A percentile compares a stretch with the other conserved stretches of the same genome.
Conservation (phyloP, 2,113 vertebrate species). For the Eulemur rufifrons region DNA sequence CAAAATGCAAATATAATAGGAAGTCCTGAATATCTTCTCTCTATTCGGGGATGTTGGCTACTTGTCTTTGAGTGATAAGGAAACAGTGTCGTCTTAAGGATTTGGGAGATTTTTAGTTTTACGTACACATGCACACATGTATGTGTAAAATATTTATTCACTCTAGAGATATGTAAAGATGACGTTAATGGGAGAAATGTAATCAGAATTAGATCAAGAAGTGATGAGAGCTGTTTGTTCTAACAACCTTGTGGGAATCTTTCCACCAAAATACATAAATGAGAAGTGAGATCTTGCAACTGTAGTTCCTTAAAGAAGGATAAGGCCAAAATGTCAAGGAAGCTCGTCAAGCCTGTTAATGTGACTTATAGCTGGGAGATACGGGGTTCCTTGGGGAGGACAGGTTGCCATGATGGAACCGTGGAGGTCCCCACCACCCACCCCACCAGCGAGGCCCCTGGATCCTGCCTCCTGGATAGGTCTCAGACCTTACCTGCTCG, state of each 20-base stretch:
- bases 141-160: neutral
- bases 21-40: neutral
- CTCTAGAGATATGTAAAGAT: neutral
- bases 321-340: neutral
- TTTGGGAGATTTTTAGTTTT: neutral
- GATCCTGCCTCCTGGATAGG: fast-evolving
- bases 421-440: neutral
- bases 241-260: no score
- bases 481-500: neutral
- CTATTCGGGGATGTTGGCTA: no score
- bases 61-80: neutral
- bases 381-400: neutral
- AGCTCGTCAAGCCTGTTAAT: neutral
- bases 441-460: neutral
- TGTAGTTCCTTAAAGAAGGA: neutral
- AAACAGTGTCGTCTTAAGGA: neutral
- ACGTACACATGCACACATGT: fast-evolving
- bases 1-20: neutral
- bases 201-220: neutral
- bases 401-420: no score
- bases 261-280: neutral
- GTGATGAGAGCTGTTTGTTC: neutral
- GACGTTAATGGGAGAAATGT: neutral
- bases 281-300: neutral
- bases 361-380: neutral